Evolutionary conservation across 2,113 vertebrate species (phyloP).

Genomic region (Connochaetes taurinus): DNA sequence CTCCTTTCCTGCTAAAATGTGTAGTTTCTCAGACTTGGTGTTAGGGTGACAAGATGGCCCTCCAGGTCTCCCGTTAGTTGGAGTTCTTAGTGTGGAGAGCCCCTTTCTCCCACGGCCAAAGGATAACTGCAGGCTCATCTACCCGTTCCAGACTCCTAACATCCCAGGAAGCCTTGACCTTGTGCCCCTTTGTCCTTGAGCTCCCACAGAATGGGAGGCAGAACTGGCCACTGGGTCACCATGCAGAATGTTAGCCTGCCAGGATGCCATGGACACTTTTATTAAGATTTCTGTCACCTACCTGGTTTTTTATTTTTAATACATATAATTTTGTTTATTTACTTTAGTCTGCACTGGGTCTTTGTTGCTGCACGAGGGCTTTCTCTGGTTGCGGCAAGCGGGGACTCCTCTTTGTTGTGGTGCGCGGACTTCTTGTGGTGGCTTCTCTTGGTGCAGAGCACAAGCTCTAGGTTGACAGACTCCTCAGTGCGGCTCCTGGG

Average conservation of each 20-base stretch:
- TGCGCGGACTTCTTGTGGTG: not conserved
- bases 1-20: constrained; percentile 22
- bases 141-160: not conserved
- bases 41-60: not conserved
- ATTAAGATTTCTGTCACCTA: not conserved
- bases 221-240: not conserved
- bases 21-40: constrained; percentile 16
- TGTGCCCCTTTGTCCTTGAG: not conserved
- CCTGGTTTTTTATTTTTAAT: not conserved
- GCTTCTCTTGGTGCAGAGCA: not conserved
- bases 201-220: not conserved
- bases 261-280: not conserved
- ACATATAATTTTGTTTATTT: not conserved
- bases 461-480: not conserved
- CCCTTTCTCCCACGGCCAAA: not conserved
- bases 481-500: not conserved
- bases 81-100: not conserved
- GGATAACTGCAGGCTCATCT: constrained; percentile 24
- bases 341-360: not conserved
- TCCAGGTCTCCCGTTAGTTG: not conserved
- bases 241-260: not conserved
- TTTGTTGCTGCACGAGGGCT: not conserved
- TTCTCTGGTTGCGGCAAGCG: not conserved
- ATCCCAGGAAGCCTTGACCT: not conserved
- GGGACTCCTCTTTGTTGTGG: not conserved